Evolutionary conservation across 2,113 vertebrate species (phyloP), one percentile per base, ranked within the genome.

Genomic region (Aix galericulata): DNA sequence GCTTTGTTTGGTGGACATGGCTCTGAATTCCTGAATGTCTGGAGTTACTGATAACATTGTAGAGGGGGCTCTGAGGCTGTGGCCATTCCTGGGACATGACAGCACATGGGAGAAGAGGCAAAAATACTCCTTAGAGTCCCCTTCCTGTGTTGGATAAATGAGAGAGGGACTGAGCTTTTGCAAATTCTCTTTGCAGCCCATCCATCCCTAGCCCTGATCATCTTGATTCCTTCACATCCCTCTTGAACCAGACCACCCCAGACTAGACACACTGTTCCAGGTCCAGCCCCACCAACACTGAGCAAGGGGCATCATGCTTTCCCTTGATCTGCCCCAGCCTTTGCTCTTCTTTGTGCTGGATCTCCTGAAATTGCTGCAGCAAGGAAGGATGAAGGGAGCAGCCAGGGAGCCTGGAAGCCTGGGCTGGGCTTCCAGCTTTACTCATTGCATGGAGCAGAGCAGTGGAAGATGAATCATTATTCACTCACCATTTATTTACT

Each of bases 1-100:
- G 0, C 1, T 0, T 1, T 13, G 60, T 27, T 34, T 38, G 15
- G 12, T 68, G 55, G 29, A 12, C 7, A 44, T 13, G 15, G 5
- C 4, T 60, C 17, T 83, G 68, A 77, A 80, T n/a, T 52, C 23
- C 50, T 52, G 50, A 52, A 52, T 14, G 17, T 40, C 16, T 18
- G 59, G 85, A 44, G 13, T 17, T 15, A 26, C 20, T 59, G 46
- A 5, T 26, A 60, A 12, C 20, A 22, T 8, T 88, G 36, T 40
- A 88, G 50, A 40, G 9, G 3, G 5, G 13, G 8, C 5, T 88
- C 4, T 94, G 21, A 2, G n/a, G 36, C 8, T 17, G 7, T 55
- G 44, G 15, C 5, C 25, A 15, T 32, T 83, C 38, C 62, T 55
- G 66, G 18, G 66, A 23, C 36, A 3, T 14, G 34, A 21, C 4